Evolutionary conservation across 2,113 vertebrate genomes (phyloP).

Genomic region (Narcine bancroftii): DNA sequence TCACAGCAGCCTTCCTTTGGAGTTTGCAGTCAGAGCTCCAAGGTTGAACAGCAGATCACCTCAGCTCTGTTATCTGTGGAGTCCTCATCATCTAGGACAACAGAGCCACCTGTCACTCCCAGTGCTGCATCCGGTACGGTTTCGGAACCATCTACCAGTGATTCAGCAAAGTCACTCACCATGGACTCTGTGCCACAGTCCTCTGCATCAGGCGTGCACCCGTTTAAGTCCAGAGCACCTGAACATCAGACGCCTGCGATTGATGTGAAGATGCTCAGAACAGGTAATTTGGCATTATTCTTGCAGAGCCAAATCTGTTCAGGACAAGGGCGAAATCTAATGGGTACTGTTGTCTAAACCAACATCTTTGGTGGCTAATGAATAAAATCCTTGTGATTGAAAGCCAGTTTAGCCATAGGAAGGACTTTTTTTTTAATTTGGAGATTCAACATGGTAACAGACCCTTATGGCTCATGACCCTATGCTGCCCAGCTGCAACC

Average conservation of each 20-base stretch:
- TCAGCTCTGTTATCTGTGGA: not conserved
- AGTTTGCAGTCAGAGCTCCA: not conserved
- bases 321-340: not conserved
- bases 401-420: not conserved
- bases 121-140: too few species aligned
- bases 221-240: not conserved
- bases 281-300: slow-evolving; percentile 13
- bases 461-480: too few species aligned
- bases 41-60: not conserved
- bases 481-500: too few species aligned
- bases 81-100: not conserved
- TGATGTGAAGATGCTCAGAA: not conserved
- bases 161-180: not conserved
- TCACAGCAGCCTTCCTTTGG: not conserved
- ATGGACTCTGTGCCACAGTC: not conserved
- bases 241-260: not conserved
- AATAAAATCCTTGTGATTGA: not conserved
- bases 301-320: not conserved
- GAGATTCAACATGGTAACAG: too few species aligned
- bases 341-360: not conserved
- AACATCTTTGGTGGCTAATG: not conserved
- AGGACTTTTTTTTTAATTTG: too few species aligned
- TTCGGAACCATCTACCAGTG: not conserved
- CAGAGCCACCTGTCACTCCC: not conserved
- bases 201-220: not conserved